A percentile compares a stretch with the other conserved stretches of the same genome.
phyloP scores from a whole-genome alignment of 2,797 vertebrate genomes.

The Urocyon cinereoargenteus region DNA sequence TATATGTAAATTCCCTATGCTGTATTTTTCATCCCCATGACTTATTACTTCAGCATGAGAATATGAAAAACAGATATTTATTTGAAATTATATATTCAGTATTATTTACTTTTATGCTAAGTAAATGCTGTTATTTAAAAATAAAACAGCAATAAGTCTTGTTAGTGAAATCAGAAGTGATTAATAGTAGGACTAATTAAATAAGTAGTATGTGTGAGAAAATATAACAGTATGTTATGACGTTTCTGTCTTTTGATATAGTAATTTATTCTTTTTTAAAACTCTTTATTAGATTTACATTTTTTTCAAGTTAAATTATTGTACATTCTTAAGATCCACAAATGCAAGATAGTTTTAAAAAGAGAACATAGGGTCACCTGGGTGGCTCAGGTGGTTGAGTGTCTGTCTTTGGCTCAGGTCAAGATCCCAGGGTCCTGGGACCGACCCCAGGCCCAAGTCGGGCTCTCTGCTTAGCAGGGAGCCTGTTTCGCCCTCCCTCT shows the following conservation, averaged over 20 bases:
- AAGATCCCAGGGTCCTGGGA: too few relatives aligned
- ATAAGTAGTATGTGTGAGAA: background rate
- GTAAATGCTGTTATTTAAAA: conserved; percentile 5
- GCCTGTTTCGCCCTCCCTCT: too few relatives aligned
- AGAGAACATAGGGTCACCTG: background rate
- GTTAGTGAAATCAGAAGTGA: background rate
- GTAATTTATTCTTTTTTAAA: background rate
- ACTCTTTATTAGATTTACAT: background rate
- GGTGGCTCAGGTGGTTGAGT: too few relatives aligned
- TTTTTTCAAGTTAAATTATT: background rate
- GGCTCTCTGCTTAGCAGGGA: too few relatives aligned
- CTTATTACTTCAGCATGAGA: background rate
- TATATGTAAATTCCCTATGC: background rate
- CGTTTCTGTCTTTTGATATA: background rate
- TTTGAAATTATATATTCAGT: background rate
- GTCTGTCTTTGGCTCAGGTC: too few relatives aligned
- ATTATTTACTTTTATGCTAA: conserved; percentile 3
- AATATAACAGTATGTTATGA: background rate
- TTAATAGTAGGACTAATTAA: conserved; percentile 22
- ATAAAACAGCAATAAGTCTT: background rate
- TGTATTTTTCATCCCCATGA: background rate
- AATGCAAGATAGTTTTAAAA: background rate
- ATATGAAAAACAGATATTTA: background rate
- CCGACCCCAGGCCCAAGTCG: too few relatives aligned
- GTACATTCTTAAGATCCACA: background rate